Base-by-base conservation (phyloP, 2,888 invertebrate species). In the Meiosimyza platycephala region DNA sequence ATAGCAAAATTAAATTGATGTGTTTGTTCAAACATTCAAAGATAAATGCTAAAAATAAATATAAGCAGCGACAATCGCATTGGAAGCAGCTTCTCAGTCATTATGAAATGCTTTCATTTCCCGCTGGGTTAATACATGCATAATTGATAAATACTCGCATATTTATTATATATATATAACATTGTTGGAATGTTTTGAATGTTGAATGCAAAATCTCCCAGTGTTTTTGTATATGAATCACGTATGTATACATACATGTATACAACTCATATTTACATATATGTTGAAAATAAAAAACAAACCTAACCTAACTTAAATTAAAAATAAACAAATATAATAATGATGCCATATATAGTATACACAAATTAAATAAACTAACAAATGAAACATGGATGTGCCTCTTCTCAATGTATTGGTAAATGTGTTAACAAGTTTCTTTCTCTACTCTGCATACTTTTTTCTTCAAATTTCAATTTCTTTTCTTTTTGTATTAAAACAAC, bases 341-440 rank as follows among this genome's bases (percentile, higher is more conserved):
- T 40, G 4, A 6, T 7, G 4, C 40, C 9, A 28, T 22, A 65
- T 28, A 18, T 13, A 65, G 11, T 63, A 63, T 48, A 48, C 9
- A 64, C 51, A 64, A 9, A 55, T 48, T 22, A 54, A n/a, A 64
- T 62, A 47, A 47, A 40, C 40, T 40, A 71, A 28, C 48, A 71
- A 72, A 71, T 51, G 12, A 66, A 72, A 74, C 79, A 80, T 80
- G 82, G 78, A 79, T 80, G 78, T 79, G 80, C 81, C 81, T 80
- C 78, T 79, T 79, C 79, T 77, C 75, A 78, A 78, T 79, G 77
- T 79, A 78, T 79, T 78, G 80, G 77, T 82, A 86, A 88, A 88
- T 88, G 85, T 89, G 88, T 86, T 88, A 88, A 75, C 48, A 75
- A 71, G 67, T 55, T 85, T 75, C 77, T 85, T 81, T 86, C 83